Evolutionary conservation across 2,888 invertebrate species (phyloP).

Genomic region (Oscheius sp.): DNA sequence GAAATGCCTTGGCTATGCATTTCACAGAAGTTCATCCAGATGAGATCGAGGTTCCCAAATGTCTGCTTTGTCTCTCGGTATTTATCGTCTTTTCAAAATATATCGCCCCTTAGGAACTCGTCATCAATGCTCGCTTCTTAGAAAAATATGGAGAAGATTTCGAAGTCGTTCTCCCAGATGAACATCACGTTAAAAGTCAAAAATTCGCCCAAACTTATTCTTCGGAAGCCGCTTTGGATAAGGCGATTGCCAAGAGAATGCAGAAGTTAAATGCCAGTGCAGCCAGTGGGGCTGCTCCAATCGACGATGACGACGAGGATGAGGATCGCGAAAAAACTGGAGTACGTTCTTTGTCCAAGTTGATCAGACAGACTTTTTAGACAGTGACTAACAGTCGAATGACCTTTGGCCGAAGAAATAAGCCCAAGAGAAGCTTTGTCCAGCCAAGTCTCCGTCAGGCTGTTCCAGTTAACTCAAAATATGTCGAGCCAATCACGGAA

Average conservation of each 20-base stretch:
- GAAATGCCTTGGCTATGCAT: slow-evolving; percentile 61
- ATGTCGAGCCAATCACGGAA: slow-evolving; percentile 60
- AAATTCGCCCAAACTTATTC: slow-evolving; percentile 52
- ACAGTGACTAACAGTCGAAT: slow-evolving; percentile 63
- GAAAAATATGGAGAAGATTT: slow-evolving; percentile 66
- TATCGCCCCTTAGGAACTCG: slow-evolving; percentile 56
- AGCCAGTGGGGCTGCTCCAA: slow-evolving; percentile 26
- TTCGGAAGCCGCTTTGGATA: slow-evolving; percentile 60
- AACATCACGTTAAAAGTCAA: slow-evolving; percentile 57
- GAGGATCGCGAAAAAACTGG: slow-evolving; percentile 29
- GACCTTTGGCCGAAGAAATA: slow-evolving; percentile 59
- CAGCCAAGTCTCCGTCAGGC: slow-evolving; percentile 65
- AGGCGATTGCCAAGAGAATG: slow-evolving; percentile 32
- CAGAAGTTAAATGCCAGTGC: slow-evolving; percentile 25
- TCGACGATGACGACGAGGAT: slow-evolving; percentile 36
- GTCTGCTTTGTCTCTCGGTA: slow-evolving; percentile 64
- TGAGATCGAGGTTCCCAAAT: slow-evolving; percentile 69
- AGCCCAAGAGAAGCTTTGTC: slow-evolving; percentile 67
- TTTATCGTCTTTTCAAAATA: neutral
- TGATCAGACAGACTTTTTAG: too few species aligned
- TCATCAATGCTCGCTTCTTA: slow-evolving; percentile 63
- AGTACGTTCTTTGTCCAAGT: slow-evolving; percentile 16
- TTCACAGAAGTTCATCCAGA: slow-evolving; percentile 68
- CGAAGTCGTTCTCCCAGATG: slow-evolving; percentile 65
- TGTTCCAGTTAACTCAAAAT: slow-evolving; percentile 59